Evolutionary conservation across 2,797 vertebrate species (phyloP), one percentile per base, ranked within the genome.

Genomic region (Enteromius unitaeniatus): DNA sequence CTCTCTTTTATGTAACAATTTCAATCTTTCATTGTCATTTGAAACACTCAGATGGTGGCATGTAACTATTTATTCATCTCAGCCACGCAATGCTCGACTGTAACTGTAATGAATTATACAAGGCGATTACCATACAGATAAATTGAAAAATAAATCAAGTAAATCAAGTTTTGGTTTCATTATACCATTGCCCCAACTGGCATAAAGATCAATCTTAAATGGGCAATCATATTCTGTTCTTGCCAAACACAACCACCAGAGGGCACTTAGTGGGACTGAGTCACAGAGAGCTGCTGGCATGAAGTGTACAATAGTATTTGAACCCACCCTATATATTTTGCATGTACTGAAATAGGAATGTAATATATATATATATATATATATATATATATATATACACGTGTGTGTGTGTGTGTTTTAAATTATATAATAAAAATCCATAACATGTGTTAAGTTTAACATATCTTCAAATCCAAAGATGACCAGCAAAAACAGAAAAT

Each of bases 221-320:
- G 37, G 45, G 45, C 23, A 49, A 17, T 28, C 49, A 8, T 13
- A 31, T 55, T 70, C 4, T 77, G 49, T 53, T 10, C 62, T 65
- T 8, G 9, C 58, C 2, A 26, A 60, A 21, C 5, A n/a, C 21
- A 67, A 86, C 91, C 93, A 92, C 90, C 90, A 93, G 92, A 90
- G 92, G 92, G 91, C 90, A 84, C 88, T 84, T 77, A 84, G 45
- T 78, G 77, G 87, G 88, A 91, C 75, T 72, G 37, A 77, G 80
- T 78, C 51, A 69, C 19, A 55, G 37, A 42, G 34, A 42, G 40
- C 51, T 40, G 23, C 11, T 58, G 15, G 2, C n/a, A 23, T 2
- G 11, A 40, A 73, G 42, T 34, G n/a, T 47, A 31, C 47, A 42
- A 19, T 58, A 14, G n/a, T 34, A 28, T 47, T 64, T 51, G 15